Conservation (phyloP, 2,888 invertebrate species). For the Mythimna albipuncta region DNA sequence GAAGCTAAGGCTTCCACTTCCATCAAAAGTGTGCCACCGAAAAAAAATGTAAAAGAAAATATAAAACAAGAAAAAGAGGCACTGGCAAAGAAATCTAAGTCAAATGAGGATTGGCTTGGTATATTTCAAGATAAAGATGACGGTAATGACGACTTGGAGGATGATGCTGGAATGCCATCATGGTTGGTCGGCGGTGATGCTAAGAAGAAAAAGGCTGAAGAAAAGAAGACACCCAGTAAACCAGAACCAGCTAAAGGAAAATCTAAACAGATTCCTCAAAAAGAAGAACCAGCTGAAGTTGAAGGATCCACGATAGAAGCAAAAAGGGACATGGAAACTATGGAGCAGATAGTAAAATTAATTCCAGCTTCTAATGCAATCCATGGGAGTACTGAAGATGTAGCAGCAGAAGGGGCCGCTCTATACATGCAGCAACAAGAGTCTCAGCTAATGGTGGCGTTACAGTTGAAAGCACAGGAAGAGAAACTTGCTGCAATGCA, state of each 20-base stretch:
- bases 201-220: constrained; percentile 77
- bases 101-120: constrained; percentile 86
- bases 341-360: constrained; percentile 43
- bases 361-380: constrained; percentile 58
- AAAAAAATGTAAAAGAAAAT: constrained; percentile 66
- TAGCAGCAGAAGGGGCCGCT: constrained; percentile 89
- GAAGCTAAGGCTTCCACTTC: constrained; percentile 72
- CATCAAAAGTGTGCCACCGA: constrained; percentile 69
- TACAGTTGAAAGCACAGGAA: constrained; percentile 92
- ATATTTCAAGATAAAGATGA: constrained; percentile 83
- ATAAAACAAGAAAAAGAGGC: constrained; percentile 72
- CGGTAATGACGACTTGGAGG: constrained; percentile 69
- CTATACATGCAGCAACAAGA: constrained; percentile 92
- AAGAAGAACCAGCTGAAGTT: constrained; percentile 56
- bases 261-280: constrained; percentile 49
- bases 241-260: constrained; percentile 60
- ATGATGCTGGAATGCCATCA: constrained; percentile 81
- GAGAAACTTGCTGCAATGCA: constrained; percentile 91
- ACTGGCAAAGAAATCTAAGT: constrained; percentile 73
- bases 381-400: constrained; percentile 79
- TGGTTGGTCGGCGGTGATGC: constrained; percentile 80
- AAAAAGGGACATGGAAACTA: constrained; percentile 37
- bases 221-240: constrained; percentile 63
- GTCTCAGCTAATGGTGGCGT: constrained; percentile 91
- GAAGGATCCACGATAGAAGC: constrained; percentile 46